A percentile compares a stretch with the other conserved stretches of the same genome.
Evolutionary conservation across 2,113 vertebrate species (phyloP).

Genomic region (Phoenicopterus ruber): DNA sequence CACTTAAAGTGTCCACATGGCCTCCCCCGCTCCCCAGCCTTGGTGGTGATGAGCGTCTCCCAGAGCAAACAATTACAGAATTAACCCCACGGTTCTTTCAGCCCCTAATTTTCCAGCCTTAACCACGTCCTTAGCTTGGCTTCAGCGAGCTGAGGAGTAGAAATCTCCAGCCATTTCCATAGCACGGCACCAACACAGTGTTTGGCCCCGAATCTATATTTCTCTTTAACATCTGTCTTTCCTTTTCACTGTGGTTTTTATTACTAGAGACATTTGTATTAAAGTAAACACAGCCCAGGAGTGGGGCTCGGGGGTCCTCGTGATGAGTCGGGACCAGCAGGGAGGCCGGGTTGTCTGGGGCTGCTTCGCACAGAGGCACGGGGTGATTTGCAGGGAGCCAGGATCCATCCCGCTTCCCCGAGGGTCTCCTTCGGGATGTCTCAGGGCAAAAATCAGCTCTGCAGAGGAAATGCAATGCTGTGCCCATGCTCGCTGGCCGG

Average conservation of each 20-base stretch:
- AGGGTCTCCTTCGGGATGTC: background rate
- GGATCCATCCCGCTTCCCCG: background rate
- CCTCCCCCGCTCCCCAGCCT: background rate
- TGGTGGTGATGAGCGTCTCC: background rate
- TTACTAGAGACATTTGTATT: background rate
- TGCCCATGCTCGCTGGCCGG: background rate
- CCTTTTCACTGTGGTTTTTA: background rate
- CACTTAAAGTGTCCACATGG: rapidly evolving
- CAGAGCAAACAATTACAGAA: background rate
- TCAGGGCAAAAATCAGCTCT: background rate
- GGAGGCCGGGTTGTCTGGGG: background rate
- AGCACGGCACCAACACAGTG: rapidly evolving
- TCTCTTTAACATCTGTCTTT: background rate
- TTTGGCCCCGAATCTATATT: background rate
- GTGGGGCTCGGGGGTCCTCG: rapidly evolving
- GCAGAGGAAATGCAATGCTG: background rate
- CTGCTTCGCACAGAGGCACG: background rate
- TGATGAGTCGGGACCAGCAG: rapidly evolving
- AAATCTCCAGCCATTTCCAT: background rate
- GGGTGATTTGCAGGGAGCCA: background rate
- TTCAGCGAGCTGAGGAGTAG: background rate
- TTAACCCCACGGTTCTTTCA: background rate
- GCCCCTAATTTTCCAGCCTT: background rate
- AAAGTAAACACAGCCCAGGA: background rate
- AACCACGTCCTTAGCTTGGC: background rate